phyloP scores from a whole-genome alignment of 2,113 vertebrate genomes.

The Formicarius rufipectus region DNA sequence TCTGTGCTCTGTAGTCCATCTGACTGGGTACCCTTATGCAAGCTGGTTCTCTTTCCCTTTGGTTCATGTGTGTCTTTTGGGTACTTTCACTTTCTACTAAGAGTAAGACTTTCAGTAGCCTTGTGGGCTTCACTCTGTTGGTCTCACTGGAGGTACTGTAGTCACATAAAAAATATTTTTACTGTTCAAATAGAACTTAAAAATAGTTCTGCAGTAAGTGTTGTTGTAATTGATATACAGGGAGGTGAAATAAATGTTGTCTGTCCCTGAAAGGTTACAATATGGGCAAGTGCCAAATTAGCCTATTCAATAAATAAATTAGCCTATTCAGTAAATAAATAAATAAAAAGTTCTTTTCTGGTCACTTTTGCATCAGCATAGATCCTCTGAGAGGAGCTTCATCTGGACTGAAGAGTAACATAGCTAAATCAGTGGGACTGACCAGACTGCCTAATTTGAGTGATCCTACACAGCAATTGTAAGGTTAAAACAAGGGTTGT shows the following conservation, averaged over 20 bases:
- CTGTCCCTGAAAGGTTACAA: not conserved
- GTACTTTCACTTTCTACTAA: not conserved
- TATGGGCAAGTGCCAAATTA: not conserved
- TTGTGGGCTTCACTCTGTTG: not conserved
- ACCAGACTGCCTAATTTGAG: not conserved
- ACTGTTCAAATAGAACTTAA: not conserved
- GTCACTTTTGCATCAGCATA: not conserved
- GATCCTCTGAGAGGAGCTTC: not conserved
- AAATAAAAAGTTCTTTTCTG: not conserved
- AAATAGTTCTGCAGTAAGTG: not conserved
- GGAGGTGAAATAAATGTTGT: not conserved
- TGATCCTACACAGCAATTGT: not conserved
- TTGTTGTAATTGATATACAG: not conserved
- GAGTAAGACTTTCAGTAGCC: not conserved
- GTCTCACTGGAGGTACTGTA: not conserved
- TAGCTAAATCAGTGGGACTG: not conserved
- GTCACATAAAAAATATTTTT: not conserved
- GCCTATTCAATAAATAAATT: not conserved
- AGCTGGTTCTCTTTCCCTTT: not conserved
- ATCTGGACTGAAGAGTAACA: not conserved
- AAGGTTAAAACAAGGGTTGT: not conserved
- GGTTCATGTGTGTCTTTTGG: not conserved
- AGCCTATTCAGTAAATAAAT: not conserved
- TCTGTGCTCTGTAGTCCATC: not conserved
- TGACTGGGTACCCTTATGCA: not conserved